Evolutionary conservation across 2,888 invertebrate genomes (phyloP).

Genomic region (Andrena praecox): DNA sequence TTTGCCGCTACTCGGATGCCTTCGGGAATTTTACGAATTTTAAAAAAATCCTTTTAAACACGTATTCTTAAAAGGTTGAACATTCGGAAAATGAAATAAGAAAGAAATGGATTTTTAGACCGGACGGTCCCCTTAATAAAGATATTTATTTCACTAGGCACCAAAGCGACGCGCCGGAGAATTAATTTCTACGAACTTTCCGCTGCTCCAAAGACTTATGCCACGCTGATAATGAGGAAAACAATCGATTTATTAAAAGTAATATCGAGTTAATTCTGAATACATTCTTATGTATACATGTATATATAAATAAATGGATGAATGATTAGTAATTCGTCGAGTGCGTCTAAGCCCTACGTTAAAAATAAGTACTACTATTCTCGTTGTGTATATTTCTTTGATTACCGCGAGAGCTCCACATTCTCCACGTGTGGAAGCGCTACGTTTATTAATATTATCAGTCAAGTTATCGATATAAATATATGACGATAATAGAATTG

Average conservation of each 20-base stretch:
- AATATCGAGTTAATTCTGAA: slow-evolving; percentile 13
- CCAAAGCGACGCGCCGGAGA: neutral
- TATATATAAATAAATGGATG: neutral
- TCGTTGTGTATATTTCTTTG: slow-evolving; percentile 7
- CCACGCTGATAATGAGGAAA: neutral
- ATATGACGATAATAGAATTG: slow-evolving; percentile 31
- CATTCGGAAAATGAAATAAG: no score
- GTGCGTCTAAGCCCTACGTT: slow-evolving; percentile 7
- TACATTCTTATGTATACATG: slow-evolving; percentile 21
- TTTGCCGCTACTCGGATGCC: no score
- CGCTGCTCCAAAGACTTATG: neutral
- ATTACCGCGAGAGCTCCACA: neutral
- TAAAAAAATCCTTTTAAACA: no score
- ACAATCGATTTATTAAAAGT: slow-evolving; percentile 7
- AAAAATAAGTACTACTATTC: slow-evolving; percentile 40
- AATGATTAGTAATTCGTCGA: slow-evolving; percentile 14
- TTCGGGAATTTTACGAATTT: no score
- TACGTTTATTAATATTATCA: slow-evolving; percentile 22
- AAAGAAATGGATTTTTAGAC: no score
- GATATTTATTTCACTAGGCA: neutral
- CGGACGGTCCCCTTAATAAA: neutral
- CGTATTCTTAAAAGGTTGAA: no score
- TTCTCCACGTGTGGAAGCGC: neutral
- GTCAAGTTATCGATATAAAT: slow-evolving; percentile 25
- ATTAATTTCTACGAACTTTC: neutral